These are phyloP conservation scores for Gymnodraco acuticeps DNA, from an alignment of 2,797 vertebrate genomes.

Conservation along the genomic window DNA sequence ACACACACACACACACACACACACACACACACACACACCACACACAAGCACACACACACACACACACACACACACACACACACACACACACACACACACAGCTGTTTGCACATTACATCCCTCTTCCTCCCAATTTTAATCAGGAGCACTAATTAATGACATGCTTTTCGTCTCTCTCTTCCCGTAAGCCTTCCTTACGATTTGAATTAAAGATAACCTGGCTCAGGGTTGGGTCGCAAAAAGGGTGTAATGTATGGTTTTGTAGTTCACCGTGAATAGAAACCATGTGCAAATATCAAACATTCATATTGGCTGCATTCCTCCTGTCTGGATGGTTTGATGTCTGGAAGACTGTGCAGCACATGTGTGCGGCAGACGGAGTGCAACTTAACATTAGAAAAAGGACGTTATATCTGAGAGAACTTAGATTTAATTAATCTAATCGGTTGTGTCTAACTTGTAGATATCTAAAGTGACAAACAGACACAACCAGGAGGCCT, in stretches of 20 bases:
- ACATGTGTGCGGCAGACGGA: constrained; percentile 67
- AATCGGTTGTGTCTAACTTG: neutral
- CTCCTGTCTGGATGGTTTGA: constrained; percentile 59
- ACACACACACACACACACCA: too few relatives aligned
- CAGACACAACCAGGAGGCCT: constrained; percentile 32
- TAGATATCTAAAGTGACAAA: neutral
- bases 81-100: constrained; percentile 17
- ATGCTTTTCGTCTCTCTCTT: constrained; percentile 37
- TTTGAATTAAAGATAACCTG: constrained; percentile 63
- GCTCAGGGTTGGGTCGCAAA: constrained; percentile 14
- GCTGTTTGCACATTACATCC: neutral
- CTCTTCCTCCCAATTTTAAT: constrained; percentile 49
- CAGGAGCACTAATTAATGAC: constrained; percentile 64
- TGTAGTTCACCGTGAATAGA: constrained; percentile 57
- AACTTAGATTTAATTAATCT: neutral
- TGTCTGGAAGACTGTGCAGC: constrained; percentile 50
- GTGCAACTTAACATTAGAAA: neutral
- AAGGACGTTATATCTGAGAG: neutral
- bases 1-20: too few relatives aligned
- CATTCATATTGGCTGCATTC: constrained; percentile 75
- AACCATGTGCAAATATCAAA: constrained; percentile 75
- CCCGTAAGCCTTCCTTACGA: constrained; percentile 45
- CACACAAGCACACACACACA: too few relatives aligned
- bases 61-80: constrained; percentile 4
- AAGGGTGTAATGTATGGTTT: constrained; percentile 40